Evolutionary conservation across 2,797 vertebrate species (phyloP), one percentile per base, ranked within the genome.

Genomic region (Rachycentron canadum): DNA sequence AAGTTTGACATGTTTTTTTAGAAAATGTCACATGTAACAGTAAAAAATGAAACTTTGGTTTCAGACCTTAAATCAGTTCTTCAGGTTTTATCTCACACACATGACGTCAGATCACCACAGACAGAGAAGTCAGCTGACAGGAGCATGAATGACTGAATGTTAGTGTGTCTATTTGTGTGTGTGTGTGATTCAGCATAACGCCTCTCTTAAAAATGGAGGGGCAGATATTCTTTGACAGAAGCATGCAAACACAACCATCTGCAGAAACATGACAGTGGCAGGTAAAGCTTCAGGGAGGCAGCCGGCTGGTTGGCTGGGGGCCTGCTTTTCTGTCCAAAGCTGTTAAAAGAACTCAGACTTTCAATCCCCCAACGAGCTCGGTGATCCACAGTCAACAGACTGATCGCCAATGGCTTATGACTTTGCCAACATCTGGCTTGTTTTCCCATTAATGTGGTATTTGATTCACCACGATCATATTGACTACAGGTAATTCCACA

Each of bases 171-270:
- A 16, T 26, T 36, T 23, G 69, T n/a, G 53, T 19, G 50, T 50
- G 43, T 50, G 36, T 63, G 23, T 57, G 73, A 78, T 61, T 83
- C 60, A 77, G 71, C 59, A 70, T 60, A 61, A 70, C 76, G 75
- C 80, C 61, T 43, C 26, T 58, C 66, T 62, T 68, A 65, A 67
- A 84, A 81, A 65, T 34, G 68, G 25, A 67, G 55, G 32, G 26
- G 19, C 17, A 62, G 78, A 80, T 21, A 32, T 40, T 41, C 19
- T 32, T 47, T 50, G 56, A 63, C 47, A 50, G 7, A n/a, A n/a
- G n/a, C 10, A 9, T 11, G 25, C 14, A 16, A 25, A 50, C 69
- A 28, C 26, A 58, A 23, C 2, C 16, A 66, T 50, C 59, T 23
- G 62, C 21, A 66, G 0, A 52, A 32, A 77, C 25, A 69, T 40